phyloP scores from a whole-genome alignment of 2,888 invertebrate species.

The Acleris emargana region DNA sequence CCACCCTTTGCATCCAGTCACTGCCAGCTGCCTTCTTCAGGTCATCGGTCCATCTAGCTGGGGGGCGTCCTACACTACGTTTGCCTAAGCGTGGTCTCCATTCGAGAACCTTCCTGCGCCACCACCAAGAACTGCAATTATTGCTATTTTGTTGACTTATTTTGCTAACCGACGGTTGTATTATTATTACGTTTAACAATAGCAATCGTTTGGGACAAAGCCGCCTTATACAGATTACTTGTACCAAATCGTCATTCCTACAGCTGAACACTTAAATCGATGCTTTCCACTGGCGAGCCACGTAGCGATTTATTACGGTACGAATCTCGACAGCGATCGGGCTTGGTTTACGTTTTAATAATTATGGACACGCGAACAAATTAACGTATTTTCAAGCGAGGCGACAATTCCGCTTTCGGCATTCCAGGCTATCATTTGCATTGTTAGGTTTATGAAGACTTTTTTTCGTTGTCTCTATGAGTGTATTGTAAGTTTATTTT shows the following conservation, averaged over 20 bases:
- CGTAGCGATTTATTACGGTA: constrained; percentile 51
- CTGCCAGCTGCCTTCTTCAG: too few species aligned
- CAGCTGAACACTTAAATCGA: constrained; percentile 47
- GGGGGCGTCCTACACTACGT: too few species aligned
- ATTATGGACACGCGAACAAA: constrained; percentile 59
- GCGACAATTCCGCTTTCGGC: constrained; percentile 36
- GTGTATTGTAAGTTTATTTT: too few species aligned
- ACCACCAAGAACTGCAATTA: too few species aligned
- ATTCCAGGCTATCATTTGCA: constrained; percentile 5
- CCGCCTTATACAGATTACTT: not conserved
- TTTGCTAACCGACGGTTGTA: too few species aligned
- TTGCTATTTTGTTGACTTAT: too few species aligned
- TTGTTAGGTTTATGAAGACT: constrained; percentile 8
- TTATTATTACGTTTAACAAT: too few species aligned
- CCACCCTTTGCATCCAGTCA: too few species aligned
- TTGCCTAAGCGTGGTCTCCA: too few species aligned
- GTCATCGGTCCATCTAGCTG: too few species aligned
- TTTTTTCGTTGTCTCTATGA: not conserved
- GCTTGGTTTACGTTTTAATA: constrained; percentile 51
- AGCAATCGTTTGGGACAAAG: not conserved
- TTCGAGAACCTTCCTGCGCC: too few species aligned
- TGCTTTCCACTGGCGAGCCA: constrained; percentile 47
- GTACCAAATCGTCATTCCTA: constrained; percentile 24
- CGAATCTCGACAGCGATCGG: constrained; percentile 49
- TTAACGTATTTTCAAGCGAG: constrained; percentile 43